Conservation (phyloP, 1,140 invertebrate genomes). For the Acyrthosiphon pisum region DNA sequence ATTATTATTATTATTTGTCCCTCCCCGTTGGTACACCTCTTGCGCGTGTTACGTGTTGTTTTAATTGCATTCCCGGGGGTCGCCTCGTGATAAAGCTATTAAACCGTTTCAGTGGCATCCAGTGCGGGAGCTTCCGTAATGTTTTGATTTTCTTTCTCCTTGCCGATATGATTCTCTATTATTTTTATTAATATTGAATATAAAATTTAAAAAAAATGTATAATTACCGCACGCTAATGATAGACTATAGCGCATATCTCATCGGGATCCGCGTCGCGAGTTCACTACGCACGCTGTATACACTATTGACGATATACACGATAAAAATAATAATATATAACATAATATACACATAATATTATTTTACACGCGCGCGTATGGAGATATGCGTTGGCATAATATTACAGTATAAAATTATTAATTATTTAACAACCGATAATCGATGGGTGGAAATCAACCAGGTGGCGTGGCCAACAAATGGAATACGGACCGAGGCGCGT, state of each 20-base stretch:
- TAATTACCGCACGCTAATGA: background rate
- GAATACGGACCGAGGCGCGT: background rate
- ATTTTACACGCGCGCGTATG: too few relatives aligned
- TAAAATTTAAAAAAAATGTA: background rate
- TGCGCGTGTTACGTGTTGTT: slow-evolving; percentile 36
- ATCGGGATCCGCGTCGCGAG: background rate
- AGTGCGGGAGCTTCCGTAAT: background rate
- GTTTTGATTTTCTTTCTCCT: background rate
- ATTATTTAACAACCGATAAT: slow-evolving; percentile 9
- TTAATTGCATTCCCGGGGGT: slow-evolving; percentile 34
- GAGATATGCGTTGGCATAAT: too few relatives aligned
- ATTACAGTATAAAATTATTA: background rate
- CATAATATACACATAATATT: too few relatives aligned
- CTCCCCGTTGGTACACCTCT: slow-evolving; percentile 5
- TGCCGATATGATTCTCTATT: background rate
- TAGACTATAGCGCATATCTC: background rate
- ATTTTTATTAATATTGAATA: background rate
- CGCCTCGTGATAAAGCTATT: slow-evolving; percentile 21
- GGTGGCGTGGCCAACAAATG: background rate
- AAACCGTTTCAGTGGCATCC: background rate
- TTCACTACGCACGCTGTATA: too few relatives aligned
- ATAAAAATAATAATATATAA: background rate
- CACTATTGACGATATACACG: too few relatives aligned
- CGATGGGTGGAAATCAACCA: background rate
- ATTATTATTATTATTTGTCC: background rate